Base-by-base conservation (phyloP, 2,888 invertebrate genomes). In the Pemphredon lugubris region DNA sequence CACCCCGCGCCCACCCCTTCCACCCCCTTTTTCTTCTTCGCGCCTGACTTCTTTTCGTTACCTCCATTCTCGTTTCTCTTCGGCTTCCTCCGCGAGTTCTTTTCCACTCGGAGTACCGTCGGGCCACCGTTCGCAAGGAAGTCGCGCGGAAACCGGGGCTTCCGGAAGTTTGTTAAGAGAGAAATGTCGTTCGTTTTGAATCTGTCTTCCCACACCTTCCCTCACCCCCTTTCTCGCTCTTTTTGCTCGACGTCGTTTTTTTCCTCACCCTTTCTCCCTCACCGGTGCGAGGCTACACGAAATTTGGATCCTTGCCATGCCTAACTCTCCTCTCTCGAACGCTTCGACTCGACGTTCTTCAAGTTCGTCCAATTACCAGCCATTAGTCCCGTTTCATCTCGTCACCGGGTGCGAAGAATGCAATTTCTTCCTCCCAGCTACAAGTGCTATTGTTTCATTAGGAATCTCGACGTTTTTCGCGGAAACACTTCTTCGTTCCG, bases 221-320 rank as follows among this genome's bases (percentile, higher is more conserved):
- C 18, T 50, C 30, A 2, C n/a, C 26, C 39, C 21, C 1, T 20
- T n/a, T 4, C 5, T 44, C 14, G 23, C 42, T 23, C 44, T 11
- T 16, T 48, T 45, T 61, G n/a, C 7, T 23, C 58, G 13, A 7
- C 23, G n/a, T 23, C 32, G 26, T 9, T 47, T 40, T 61, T n/a
- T 26, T 30, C 44, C 23, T 32, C 39, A 6, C 26, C 44, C 34
- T 26, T 18, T 45, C 34, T 9, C 39, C 26, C 6, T 14, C 39
- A 39, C 26, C 40, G 40, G 50, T 53, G 26, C 34, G 32, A 66
- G 59, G 40, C 44, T 67, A n/a, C 23, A 51, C 44, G 61, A 57
- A 67, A 75, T 73, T 79, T 78, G 78, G 79, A 69, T 59, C 44
- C 13, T 11, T 78, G 79, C 78, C 78, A 78, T 60, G 67, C 59